phyloP scores from a whole-genome alignment of 2,888 invertebrate genomes.

The Cataglyphis cursor region DNA sequence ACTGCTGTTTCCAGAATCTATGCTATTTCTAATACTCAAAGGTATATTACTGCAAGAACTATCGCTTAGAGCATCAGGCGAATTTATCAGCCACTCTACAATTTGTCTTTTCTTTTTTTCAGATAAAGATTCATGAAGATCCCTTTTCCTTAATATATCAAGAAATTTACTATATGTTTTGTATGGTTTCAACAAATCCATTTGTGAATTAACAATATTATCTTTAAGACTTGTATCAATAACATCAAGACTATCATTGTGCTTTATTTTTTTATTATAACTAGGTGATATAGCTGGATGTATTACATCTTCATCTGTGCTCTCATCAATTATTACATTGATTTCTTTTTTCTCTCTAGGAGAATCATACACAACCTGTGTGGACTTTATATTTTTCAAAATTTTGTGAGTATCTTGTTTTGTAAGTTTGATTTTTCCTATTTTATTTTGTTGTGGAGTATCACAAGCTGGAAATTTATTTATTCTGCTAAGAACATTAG shows the following conservation, averaged over 20 bases:
- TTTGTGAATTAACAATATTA: slow-evolving; percentile 46
- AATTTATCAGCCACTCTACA: slow-evolving; percentile 81
- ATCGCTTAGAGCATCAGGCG: slow-evolving; percentile 74
- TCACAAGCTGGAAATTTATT: neutral
- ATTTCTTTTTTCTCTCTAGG: slow-evolving; percentile 60
- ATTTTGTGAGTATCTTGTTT: slow-evolving; percentile 73
- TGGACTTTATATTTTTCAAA: slow-evolving; percentile 70
- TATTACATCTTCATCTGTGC: slow-evolving; percentile 12
- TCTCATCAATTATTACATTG: slow-evolving; percentile 58
- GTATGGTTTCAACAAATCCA: slow-evolving; percentile 1
- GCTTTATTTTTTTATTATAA: neutral
- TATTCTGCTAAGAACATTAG: neutral
- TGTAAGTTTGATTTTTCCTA: slow-evolving; percentile 52
- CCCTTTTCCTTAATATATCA: neutral
- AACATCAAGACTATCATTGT: slow-evolving; percentile 56
- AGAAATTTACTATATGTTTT: slow-evolving; percentile 17
- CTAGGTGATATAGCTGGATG: slow-evolving; percentile 66
- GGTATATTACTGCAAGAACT: slow-evolving; percentile 79
- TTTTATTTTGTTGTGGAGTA: neutral
- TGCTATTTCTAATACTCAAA: slow-evolving; percentile 75
- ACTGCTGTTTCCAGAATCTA: slow-evolving; percentile 84
- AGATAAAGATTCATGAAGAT: slow-evolving; percentile 68
- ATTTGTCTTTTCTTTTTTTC: slow-evolving; percentile 82
- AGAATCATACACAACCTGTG: slow-evolving; percentile 69
- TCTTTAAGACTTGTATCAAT: slow-evolving; percentile 66